Percentiles rank a stretch among this genome's conserved stretches.
These are phyloP conservation scores for Nineta flava DNA, from an alignment of 2,888 invertebrate species.

Conservation along the genomic window DNA sequence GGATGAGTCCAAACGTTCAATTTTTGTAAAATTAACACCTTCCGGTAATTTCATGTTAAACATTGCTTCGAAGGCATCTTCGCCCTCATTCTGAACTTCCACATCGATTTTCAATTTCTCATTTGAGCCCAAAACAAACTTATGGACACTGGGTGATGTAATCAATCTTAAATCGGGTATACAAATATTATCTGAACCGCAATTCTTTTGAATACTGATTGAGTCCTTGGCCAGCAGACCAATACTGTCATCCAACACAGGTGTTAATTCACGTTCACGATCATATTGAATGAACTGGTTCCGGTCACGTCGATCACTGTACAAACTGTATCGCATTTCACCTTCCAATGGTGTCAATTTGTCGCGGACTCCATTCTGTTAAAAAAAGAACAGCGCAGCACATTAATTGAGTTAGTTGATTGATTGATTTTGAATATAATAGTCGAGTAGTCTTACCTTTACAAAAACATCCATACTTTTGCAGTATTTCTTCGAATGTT, in stretches of 20 bases:
- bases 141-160: conserved; percentile 55
- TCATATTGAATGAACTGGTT: not conserved
- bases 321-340: conserved; percentile 64
- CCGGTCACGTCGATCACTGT: conserved; percentile 14
- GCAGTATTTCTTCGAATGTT: conserved; percentile 31
- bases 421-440: too few species aligned
- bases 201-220: conserved; percentile 81
- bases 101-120: conserved; percentile 68
- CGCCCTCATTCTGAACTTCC: conserved; percentile 66
- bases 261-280: conserved; percentile 33
- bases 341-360: conserved; percentile 85
- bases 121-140: conserved; percentile 69
- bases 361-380: conserved; percentile 57
- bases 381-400: conserved; percentile 23
- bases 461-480: conserved; percentile 36
- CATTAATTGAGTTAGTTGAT: too few species aligned
- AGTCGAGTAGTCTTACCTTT: too few species aligned
- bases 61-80: conserved; percentile 85
- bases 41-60: conserved; percentile 66
- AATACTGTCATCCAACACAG: conserved; percentile 59
- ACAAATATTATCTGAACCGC: conserved; percentile 84
- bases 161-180: conserved; percentile 72
- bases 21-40: conserved; percentile 47
- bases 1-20: conserved; percentile 43
- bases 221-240: conserved; percentile 53